Conservation (phyloP, 2,888 invertebrate genomes). For the Tigriopus californicus region DNA sequence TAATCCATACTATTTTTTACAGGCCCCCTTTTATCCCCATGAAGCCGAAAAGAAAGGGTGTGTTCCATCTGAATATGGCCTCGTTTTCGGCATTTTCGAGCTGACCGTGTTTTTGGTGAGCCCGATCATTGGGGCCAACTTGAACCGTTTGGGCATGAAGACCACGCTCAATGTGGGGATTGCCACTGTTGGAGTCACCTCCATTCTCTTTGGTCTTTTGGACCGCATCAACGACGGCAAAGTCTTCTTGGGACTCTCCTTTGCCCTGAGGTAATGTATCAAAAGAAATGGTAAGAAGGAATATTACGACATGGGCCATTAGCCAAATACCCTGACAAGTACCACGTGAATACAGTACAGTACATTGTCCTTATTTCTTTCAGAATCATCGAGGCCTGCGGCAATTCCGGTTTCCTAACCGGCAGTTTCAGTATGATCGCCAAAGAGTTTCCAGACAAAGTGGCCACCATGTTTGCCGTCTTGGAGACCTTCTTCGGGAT, state of each 20-base stretch:
- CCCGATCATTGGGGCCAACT: conserved; percentile 33
- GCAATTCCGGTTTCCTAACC: conserved; percentile 65
- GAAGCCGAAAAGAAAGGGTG: conserved; percentile 68
- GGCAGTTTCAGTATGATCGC: conserved; percentile 73
- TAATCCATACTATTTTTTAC: conserved; percentile 28
- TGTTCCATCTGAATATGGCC: conserved; percentile 58
- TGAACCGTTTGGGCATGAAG: conserved; percentile 2
- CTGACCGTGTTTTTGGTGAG: conserved; percentile 60
- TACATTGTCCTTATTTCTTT: too few relatives aligned
- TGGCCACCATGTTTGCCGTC: conserved; percentile 57
- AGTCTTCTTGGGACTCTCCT: background rate
- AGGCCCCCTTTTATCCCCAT: conserved; percentile 66
- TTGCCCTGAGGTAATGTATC: background rate
- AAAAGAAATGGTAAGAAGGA: background rate
- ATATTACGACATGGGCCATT: too few relatives aligned
- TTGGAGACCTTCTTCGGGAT: conserved; percentile 15
- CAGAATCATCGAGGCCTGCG: conserved; percentile 61
- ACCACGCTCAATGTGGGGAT: conserved; percentile 36
- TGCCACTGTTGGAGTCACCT: conserved; percentile 58
- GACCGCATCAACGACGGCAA: conserved; percentile 20
- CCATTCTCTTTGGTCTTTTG: conserved; percentile 54
- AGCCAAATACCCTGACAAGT: too few relatives aligned
- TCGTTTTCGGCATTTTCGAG: conserved; percentile 72
- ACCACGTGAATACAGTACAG: too few relatives aligned
- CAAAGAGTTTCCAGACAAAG: conserved; percentile 65